Evolutionary conservation across 2,113 vertebrate species (phyloP), one percentile per base, ranked within the genome.

Genomic region (Gobio gobio): DNA sequence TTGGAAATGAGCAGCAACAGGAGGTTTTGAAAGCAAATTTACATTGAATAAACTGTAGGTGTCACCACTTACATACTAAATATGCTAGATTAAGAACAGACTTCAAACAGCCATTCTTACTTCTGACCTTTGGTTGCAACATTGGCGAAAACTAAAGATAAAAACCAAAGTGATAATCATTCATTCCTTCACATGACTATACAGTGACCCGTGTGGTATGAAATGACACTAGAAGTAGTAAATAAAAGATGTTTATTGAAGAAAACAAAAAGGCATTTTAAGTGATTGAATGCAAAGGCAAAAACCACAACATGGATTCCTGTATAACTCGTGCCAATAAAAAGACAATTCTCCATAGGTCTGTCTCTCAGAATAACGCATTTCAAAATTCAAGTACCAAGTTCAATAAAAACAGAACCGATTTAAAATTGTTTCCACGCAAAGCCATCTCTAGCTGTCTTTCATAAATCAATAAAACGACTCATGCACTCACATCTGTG

Each of bases 341-440:
- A 78, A 79, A 83, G 72, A 87, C 26, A 13, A 77, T 81, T 68
- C 49, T 45, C 20, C 20, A 2, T 33, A 36, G 83, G 70, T 72
- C 74, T 72, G 76, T 36, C 49, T 74, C 64, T 87, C 84, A 87
- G 43, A 88, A 51, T 70, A 85, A 84, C 12, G 51, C 74, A 87
- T 76, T 86, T 79, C 64, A 76, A 86, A 84, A 89, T 93, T 93
- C 92, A 93, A 92, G 92, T 90, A 89, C 73, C 59, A 86, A 78
- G 72, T 83, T 68, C 22, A 36, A 78, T 58, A 79, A 83, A 88
- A 89, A 85, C 45, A 83, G 47, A 85, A 77, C 81, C 40, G 14
- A 66, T 70, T 24, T 68, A 0, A 75, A 87, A 84, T 86, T 12
- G 1, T 84, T 66, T 64, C 63, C 82, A 77, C 78, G 13, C 45